These are phyloP conservation scores for Drosophila prosaltans DNA, from an alignment of 1,140 invertebrate species.

Conservation along the genomic window DNA sequence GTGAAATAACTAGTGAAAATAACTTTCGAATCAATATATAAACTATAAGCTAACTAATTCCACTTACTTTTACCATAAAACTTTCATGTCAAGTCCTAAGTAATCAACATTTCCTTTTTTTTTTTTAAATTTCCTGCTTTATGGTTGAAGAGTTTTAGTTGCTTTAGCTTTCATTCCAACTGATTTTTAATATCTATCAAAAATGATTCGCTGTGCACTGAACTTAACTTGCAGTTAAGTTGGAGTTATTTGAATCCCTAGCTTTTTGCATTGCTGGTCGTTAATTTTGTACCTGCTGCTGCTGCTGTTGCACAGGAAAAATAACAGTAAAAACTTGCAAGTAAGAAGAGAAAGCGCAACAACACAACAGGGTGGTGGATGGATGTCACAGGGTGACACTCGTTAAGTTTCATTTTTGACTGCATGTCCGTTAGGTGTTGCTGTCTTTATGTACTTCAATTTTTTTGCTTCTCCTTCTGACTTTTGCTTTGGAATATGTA, in stretches of 20 bases:
- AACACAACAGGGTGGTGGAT: neutral
- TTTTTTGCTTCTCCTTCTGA: conserved; percentile 35
- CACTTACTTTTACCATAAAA: no score
- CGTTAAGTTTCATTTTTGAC: conserved; percentile 68
- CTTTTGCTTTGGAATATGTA: conserved; percentile 14
- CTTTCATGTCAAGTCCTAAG: no score
- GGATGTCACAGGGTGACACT: conserved; percentile 28
- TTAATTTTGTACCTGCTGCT: conserved; percentile 16
- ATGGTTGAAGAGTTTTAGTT: no score
- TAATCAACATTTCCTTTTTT: no score
- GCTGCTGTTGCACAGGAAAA: neutral
- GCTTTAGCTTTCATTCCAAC: no score
- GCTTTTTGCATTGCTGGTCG: conserved; percentile 6
- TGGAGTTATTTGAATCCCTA: neutral
- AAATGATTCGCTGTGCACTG: neutral
- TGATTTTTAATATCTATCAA: neutral
- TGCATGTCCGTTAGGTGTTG: conserved; percentile 63
- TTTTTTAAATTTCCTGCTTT: no score
- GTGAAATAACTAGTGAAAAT: no score
- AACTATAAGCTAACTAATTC: no score
- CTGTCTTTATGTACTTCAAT: conserved; percentile 62
- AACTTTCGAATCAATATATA: no score
- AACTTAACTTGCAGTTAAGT: neutral
- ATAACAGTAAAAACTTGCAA: conserved; percentile 31
- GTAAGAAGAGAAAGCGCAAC: neutral